Evolutionary conservation across 2,113 vertebrate species (phyloP).

Genomic region (Leuciscus idus): DNA sequence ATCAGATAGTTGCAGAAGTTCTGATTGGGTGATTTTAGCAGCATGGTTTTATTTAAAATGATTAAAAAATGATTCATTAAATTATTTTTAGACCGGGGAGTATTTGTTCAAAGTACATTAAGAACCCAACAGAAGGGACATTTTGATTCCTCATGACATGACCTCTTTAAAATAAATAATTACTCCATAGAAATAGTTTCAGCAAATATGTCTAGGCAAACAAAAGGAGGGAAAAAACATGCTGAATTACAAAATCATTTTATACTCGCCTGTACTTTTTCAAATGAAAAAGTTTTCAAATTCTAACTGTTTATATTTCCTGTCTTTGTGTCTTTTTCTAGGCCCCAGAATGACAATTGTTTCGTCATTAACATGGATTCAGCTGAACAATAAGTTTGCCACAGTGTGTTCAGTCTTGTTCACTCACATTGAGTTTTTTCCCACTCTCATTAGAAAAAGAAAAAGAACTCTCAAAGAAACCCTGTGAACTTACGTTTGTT

Average conservation of each 20-base stretch:
- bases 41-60: no score
- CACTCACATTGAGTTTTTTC: not conserved
- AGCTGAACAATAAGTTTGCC: not conserved
- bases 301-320: constrained; percentile 5
- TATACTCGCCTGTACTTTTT: not conserved
- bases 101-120: not conserved
- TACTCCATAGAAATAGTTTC: not conserved
- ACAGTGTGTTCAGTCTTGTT: not conserved
- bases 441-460: not conserved
- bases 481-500: not conserved
- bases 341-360: constrained; percentile 14
- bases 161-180: not conserved
- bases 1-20: not conserved
- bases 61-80: no score
- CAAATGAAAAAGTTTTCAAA: not conserved
- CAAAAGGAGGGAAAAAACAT: not conserved
- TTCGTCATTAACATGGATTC: not conserved
- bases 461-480: not conserved
- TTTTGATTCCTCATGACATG: not conserved
- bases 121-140: not conserved
- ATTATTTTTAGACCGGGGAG: not conserved
- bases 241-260: not conserved
- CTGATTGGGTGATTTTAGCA: no score
- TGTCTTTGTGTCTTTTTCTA: constrained; percentile 20
- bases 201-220: not conserved